phyloP scores from a whole-genome alignment of 2,797 vertebrate genomes.

The Hoplostethus mediterraneus region DNA sequence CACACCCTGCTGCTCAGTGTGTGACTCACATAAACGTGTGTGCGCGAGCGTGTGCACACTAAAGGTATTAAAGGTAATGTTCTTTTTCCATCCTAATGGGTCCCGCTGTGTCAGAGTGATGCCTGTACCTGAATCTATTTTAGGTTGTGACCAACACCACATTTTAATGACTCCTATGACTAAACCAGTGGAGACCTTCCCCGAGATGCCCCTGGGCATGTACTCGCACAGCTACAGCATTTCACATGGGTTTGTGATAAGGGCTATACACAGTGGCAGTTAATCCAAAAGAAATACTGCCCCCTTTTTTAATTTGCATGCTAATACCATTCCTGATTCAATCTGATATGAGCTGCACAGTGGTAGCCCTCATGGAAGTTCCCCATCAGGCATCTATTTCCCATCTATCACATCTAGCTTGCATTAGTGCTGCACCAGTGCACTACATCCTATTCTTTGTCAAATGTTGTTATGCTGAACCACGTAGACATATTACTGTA shows the following conservation, averaged over 20 bases:
- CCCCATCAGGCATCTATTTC: constrained; percentile 57
- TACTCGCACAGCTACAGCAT: constrained; percentile 47
- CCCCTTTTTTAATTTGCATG: constrained; percentile 84
- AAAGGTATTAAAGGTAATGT: constrained; percentile 22
- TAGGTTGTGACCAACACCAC: constrained; percentile 59
- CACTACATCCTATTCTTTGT: constrained; percentile 37
- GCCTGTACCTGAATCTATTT: constrained; percentile 67
- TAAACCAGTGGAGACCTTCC: constrained; percentile 59
- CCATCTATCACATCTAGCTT: constrained; percentile 46
- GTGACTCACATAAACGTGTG: background rate
- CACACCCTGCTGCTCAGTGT: no score
- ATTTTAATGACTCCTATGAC: constrained; percentile 68
- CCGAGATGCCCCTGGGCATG: constrained; percentile 52
- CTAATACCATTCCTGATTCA: constrained; percentile 80
- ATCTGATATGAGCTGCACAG: constrained; percentile 73
- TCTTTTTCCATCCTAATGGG: constrained; percentile 37
- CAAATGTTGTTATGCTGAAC: constrained; percentile 40
- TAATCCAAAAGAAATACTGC: constrained; percentile 82
- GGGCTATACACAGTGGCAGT: constrained; percentile 71
- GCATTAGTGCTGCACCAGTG: constrained; percentile 52
- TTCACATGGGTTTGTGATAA: constrained; percentile 70
- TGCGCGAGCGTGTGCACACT: constrained; percentile 15
- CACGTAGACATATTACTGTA: background rate
- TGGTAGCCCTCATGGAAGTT: constrained; percentile 73
- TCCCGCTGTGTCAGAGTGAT: constrained; percentile 68